Evolutionary conservation across 2,797 vertebrate species (phyloP).

Genomic region (Chrysocyon brachyurus): DNA sequence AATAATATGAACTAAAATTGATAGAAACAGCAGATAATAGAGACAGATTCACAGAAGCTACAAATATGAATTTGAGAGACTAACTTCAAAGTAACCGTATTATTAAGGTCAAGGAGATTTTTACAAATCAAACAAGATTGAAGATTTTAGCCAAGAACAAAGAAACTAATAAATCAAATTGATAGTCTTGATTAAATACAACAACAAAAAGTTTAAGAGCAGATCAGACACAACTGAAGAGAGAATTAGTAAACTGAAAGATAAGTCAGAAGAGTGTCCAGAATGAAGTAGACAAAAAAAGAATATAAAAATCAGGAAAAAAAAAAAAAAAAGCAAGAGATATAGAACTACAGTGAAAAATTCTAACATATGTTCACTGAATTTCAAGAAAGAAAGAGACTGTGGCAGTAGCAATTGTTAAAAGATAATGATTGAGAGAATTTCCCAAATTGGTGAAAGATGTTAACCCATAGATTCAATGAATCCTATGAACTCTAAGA

Average conservation of each 20-base stretch:
- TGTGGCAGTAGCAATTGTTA: not conserved
- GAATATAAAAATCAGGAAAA: slow-evolving; percentile 10
- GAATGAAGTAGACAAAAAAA: slow-evolving; percentile 12
- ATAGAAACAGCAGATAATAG: not conserved
- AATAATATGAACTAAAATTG: not conserved
- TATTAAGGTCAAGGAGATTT: not conserved
- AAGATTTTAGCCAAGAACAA: slow-evolving; percentile 16
- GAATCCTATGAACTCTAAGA: not conserved
- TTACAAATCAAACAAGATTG: not conserved
- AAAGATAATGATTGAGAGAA: not conserved
- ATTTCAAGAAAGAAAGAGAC: not conserved
- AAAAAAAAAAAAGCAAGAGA: not conserved
- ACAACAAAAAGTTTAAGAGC: not conserved
- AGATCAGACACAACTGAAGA: not conserved
- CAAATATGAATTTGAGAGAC: not conserved
- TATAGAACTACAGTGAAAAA: not conserved
- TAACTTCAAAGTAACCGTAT: not conserved
- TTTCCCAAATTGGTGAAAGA: not conserved
- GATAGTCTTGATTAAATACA: not conserved
- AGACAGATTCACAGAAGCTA: not conserved
- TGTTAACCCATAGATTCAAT: not conserved
- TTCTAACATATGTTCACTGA: not conserved
- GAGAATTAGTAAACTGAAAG: slow-evolving; percentile 51
- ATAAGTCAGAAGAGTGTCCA: not conserved
- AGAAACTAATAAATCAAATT: not conserved